Conservation (phyloP, 2,113 vertebrate genomes). For the Hippocampus abdominalis region DNA sequence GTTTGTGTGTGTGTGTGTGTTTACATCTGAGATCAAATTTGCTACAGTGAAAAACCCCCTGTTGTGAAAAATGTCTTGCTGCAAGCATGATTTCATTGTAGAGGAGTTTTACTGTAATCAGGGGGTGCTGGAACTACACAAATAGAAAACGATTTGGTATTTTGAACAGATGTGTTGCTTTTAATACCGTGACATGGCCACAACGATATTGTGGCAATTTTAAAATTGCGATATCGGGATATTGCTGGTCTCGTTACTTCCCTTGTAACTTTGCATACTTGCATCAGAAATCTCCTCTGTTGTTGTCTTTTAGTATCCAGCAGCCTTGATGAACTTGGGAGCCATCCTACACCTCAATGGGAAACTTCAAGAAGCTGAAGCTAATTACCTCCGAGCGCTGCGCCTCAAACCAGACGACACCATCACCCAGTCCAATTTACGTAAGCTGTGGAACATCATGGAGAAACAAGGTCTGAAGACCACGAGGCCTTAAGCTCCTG, state of each 20-base stretch:
- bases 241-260: too few species aligned
- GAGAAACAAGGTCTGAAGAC: conserved; percentile 96
- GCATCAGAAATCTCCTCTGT: neutral
- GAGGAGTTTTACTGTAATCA: too few species aligned
- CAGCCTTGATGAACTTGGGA: conserved; percentile 96
- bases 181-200: neutral
- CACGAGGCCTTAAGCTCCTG: conserved; percentile 76
- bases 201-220: neutral
- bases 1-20: too few species aligned
- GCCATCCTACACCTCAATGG: conserved; percentile 99
- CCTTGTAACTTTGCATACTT: neutral
- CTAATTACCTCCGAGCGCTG: conserved; percentile 93
- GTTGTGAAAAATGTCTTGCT: too few species aligned
- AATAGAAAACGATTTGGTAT: too few species aligned
- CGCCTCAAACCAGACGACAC: conserved; percentile 92
- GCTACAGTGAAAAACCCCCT: too few species aligned
- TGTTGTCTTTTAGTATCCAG: conserved; percentile 82
- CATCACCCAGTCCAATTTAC: conserved; percentile 97
- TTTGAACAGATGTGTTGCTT: too few species aligned
- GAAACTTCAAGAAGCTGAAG: conserved; percentile 87
- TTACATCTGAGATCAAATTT: too few species aligned
- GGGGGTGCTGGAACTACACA: too few species aligned
- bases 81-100: too few species aligned
- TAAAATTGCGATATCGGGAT: neutral
- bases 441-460: conserved; percentile 99